phyloP scores from a whole-genome alignment of 2,113 vertebrate genomes.

The Sminthopsis crassicaudata region DNA sequence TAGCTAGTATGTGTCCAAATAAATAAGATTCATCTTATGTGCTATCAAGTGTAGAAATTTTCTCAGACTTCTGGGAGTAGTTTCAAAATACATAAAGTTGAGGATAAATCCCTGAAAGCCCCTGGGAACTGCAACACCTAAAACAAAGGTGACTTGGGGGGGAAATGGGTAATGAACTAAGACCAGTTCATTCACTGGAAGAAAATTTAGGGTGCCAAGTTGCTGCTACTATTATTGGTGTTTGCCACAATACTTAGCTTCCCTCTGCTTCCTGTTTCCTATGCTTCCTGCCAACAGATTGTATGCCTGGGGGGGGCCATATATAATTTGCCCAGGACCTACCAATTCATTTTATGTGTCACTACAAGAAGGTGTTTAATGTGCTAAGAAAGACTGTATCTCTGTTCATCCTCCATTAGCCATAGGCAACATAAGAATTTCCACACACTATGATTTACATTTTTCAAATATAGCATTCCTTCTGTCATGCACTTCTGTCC shows the following conservation, averaged over 20 bases:
- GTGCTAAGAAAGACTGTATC: neutral
- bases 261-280: neutral
- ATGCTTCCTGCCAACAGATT: neutral
- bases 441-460: neutral
- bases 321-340: neutral
- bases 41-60: neutral
- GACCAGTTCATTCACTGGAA: neutral
- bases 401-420: neutral
- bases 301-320: neutral
- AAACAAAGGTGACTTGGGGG: neutral
- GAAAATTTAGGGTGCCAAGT: neutral
- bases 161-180: neutral
- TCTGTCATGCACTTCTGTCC: neutral
- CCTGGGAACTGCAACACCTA: neutral
- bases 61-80: neutral
- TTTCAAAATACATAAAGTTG: neutral
- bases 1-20: neutral
- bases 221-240: neutral
- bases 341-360: neutral
- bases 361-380: neutral
- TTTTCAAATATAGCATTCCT: neutral
- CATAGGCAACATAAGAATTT: neutral
- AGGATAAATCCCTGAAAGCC: neutral
- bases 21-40: neutral
- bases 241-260: neutral